Base-by-base conservation (phyloP, 2,888 invertebrate species). In the Pollenia griseotomentosa region DNA sequence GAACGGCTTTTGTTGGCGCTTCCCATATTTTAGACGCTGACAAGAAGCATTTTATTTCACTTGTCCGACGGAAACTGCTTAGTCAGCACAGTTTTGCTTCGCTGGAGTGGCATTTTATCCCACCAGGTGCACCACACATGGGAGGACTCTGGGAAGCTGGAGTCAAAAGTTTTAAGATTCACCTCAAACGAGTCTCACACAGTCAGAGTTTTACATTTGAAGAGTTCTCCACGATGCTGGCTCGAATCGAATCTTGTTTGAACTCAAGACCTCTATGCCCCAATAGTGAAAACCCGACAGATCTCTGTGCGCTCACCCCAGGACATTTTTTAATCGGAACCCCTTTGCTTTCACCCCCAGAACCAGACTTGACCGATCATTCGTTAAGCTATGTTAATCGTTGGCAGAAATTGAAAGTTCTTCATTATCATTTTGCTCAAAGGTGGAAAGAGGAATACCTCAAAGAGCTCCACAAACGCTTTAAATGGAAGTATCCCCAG, bases 141-240 rank as follows among this genome's bases (percentile, higher is more conserved):
- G 71, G 57, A 14, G 80, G 77, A 10, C 75, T 85, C 12, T 75
- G 75, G 70, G 75, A 85, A 57, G 75, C 75, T 2, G 66, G 77
- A 0, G 81, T 77, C 7, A 81, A 77, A 73, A 77, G 84, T 40
- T 80, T 75, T 14, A 85, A 81, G 12, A 46, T 7, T 9, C 75
- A 81, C 16, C 42, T 70, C 23, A 74, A 77, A 63, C 16, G 57
- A 44, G 55, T 82, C 16, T 55, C 65, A 12, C 53, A 53, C 44
- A 57, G 12, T 19, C 71, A 73, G 44, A 63, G 57, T 53, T 82
- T 74, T 16, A 82, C 82, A 2, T 65, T 63, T 40, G 83, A 83
- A 42, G 77, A 83, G n/a, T 75, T 75, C n/a, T 12, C 68, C 10
- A 75, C 68, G 11, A 55, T 75, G 75, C 42, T 83, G 2, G 14